Evolutionary conservation across 2,797 vertebrate genomes (phyloP), one percentile per base, ranked within the genome.

Genomic region (Pangasius larnaudii): DNA sequence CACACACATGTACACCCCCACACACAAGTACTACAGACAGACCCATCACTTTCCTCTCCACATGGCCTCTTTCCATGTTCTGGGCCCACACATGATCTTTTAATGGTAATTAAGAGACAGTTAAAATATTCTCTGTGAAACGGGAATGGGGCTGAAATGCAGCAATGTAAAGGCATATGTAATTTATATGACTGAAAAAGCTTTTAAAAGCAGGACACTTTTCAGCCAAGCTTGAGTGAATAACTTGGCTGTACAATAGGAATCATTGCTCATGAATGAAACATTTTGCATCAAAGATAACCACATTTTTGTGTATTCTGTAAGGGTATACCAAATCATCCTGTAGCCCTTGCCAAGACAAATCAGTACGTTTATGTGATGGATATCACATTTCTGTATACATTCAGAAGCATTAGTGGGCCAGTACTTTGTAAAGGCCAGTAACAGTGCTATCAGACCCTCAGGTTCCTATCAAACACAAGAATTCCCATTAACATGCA

Each of bases 1-100:
- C 88, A 90, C 89, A 92, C 91, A 90, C 86, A 85, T 72, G 88
- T 81, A 84, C 67, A 88, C 83, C 69, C 82, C 83, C 75, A 84
- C 86, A 87, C 59, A 80, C 39, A 83, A 56, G 53, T 42, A 86
- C 5, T 16, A 65, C 69, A 86, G 49, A 77, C 78, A 88, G 53
- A 56, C 49, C 33, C 24, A 80, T 89, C 79, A 58, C 36, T 58
- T 82, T 88, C 67, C 67, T 42, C 42, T 42, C 42, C 42, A 42
- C 42, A 42, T 36, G 53, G 85, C 75, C 59, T 85, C 46, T 85
- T 42, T 6, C 69, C 58, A 51, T 56, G 75, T 72, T 58, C 53
- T 49, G 51, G 65, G 58, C 61, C 19, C 72, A 89, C 80, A 86
- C 72, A 86, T 79, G 51, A 42, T 84, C 65, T 71, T 49, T 79